Percentiles rank a stretch among this genome's conserved stretches.
phyloP scores from a whole-genome alignment of 1,140 invertebrate genomes.

The Drosophila kohkoa region DNA sequence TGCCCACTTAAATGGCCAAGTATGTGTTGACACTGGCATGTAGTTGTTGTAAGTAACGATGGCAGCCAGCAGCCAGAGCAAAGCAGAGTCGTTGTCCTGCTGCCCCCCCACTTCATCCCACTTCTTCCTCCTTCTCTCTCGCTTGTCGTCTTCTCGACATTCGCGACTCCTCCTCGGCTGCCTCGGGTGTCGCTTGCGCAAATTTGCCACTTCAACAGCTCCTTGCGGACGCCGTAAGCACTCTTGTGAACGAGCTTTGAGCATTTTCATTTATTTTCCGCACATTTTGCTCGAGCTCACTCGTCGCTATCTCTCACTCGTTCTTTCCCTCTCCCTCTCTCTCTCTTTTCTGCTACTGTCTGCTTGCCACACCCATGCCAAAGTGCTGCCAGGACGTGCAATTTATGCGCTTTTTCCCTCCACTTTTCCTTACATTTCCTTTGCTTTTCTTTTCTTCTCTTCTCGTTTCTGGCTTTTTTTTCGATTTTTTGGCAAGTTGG shows the following conservation, averaged over 20 bases:
- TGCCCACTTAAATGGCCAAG: slow-evolving; percentile 83
- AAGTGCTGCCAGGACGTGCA: slow-evolving; percentile 43
- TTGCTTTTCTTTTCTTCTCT: slow-evolving; percentile 18
- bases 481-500: slow-evolving; percentile 83
- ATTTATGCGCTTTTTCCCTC: slow-evolving; percentile 65
- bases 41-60: slow-evolving; percentile 84
- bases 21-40: slow-evolving; percentile 84
- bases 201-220: slow-evolving; percentile 85
- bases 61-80: slow-evolving; percentile 34
- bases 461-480: slow-evolving; percentile 10
- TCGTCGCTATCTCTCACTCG: slow-evolving; percentile 27
- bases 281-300: slow-evolving; percentile 67
- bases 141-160: not conserved
- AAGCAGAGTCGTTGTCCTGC: slow-evolving; percentile 52
- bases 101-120: not conserved
- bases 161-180: slow-evolving; percentile 1
- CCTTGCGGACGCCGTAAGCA: slow-evolving; percentile 84
- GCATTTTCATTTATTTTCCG: slow-evolving; percentile 83
- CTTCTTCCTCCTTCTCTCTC: slow-evolving; percentile 17
- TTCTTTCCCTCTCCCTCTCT: not conserved
- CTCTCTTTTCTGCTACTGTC: slow-evolving; percentile 6
- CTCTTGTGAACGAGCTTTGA: slow-evolving; percentile 84
- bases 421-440: slow-evolving; percentile 27
- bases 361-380: slow-evolving; percentile 44
- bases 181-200: slow-evolving; percentile 81